Conservation (phyloP, 30 jellyfish, hydroid and myxozoan genomes). For the Chrysaora quinquecirrha region DNA sequence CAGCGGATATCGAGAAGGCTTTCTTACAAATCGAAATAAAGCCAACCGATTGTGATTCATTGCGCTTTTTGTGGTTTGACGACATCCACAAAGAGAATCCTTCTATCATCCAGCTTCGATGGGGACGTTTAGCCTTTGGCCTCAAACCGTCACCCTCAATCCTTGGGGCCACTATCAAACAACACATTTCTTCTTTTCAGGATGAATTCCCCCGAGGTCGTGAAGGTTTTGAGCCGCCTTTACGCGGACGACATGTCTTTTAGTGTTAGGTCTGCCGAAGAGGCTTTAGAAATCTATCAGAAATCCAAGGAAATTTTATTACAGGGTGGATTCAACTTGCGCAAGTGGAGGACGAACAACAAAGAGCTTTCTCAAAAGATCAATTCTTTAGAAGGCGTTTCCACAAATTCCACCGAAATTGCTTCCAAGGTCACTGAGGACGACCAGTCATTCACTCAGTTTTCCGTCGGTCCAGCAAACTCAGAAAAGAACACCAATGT, state of each 20-base stretch:
- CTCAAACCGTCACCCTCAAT: conserved; percentile 26
- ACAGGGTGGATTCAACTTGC: conserved; percentile 62
- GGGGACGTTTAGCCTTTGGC: conserved; percentile 44
- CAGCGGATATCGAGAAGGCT: conserved; percentile 40
- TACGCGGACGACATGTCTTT: conserved; percentile 51
- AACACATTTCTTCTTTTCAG: conserved; percentile 25
- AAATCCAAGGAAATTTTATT: conserved; percentile 12
- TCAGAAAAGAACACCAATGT: background rate
- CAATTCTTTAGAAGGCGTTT: background rate
- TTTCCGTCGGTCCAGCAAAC: conserved; percentile 16
- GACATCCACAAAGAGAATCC: conserved; percentile 13
- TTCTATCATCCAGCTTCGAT: conserved; percentile 25
- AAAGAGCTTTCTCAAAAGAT: conserved; percentile 4
- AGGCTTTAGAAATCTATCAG: conserved; percentile 12
- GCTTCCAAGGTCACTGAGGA: conserved; percentile 41
- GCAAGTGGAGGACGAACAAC: conserved; percentile 68
- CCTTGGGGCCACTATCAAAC: conserved; percentile 45
- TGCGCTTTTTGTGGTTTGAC: conserved; percentile 34
- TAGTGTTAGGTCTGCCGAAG: background rate
- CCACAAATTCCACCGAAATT: background rate
- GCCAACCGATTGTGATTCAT: conserved; percentile 6
- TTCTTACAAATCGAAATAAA: background rate
- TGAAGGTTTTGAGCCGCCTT: conserved; percentile 32
- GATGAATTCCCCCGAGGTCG: conserved; percentile 26
- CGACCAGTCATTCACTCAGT: conserved; percentile 53